Evolutionary conservation across 2,113 vertebrate species (phyloP), one percentile per base, ranked within the genome.

Genomic region (Anolis carolinensis): DNA sequence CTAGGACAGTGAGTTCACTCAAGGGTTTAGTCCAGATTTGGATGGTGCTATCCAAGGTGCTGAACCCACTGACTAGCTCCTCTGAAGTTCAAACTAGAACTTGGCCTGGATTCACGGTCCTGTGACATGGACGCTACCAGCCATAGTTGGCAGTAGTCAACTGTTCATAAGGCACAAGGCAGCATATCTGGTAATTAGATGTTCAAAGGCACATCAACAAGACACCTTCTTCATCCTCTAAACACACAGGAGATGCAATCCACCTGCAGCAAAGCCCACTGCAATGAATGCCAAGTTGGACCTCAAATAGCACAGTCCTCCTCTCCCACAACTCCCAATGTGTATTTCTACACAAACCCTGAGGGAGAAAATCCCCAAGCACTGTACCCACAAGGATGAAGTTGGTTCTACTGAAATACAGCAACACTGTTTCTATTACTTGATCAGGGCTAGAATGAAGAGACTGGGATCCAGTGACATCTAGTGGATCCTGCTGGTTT

Each of bases 401-500:
- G 7, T 20, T 59, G 52, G 3, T 79, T 79, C 30, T 48, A 30
- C 25, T 39, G 25, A 36, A 71, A 71, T 18, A 50, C 34, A 34
- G 6, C 20, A 34, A 48, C 13, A 23, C 39, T 50, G 23, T 75
- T 63, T 27, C 68, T 70, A 34, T 72, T 23, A 16, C 55, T 48
- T 39, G 20, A 73, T 73, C 34, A 20, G 39, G 11, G n/a, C 68
- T 74, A 8, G 39, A 27, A 48, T 36, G 36, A 36, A 48, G 55
- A 50, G 44, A 30, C 14, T 86, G n/a, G 71, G 70, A 81, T 81
- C 70, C 85, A 86, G 85, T 81, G 85, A 86, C 85, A 86, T 75
- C 85, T 81, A 81, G 85, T 86, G 85, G 85, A 86, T 27, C 82
- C 82, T 30, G 36, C 32, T 67, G 14, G 71, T 59, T 81, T 75